Percentiles rank a stretch among this genome's conserved stretches.
Evolutionary conservation across 1,140 invertebrate genomes (phyloP).

Genomic region (Drosophila repletoides): DNA sequence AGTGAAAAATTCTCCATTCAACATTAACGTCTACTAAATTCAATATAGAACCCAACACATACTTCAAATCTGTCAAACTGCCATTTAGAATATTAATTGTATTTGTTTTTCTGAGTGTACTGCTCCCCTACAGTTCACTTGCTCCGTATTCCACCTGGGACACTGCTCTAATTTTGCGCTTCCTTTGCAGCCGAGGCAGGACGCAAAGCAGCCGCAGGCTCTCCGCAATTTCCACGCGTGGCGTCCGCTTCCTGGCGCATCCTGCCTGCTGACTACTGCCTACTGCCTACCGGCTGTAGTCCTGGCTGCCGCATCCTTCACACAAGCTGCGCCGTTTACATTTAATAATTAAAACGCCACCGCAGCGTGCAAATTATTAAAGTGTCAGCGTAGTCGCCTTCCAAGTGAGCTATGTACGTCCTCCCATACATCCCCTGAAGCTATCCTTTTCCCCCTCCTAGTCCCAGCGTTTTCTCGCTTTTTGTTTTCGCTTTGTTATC

Average conservation of each 20-base stretch:
- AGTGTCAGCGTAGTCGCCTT: slow-evolving; percentile 62
- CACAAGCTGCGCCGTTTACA: slow-evolving; percentile 36
- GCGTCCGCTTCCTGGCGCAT: slow-evolving; percentile 50
- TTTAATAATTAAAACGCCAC: slow-evolving; percentile 81
- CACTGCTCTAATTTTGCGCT: slow-evolving; percentile 64
- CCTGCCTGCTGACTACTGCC: slow-evolving; percentile 12
- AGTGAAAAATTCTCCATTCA: too few species aligned
- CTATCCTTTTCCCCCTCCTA: background rate
- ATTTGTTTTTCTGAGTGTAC: too few species aligned
- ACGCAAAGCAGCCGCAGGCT: slow-evolving; percentile 46
- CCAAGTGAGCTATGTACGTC: slow-evolving; percentile 6
- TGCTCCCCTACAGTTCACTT: background rate
- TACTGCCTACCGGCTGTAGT: background rate
- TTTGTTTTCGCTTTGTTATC: slow-evolving; percentile 7
- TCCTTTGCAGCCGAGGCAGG: slow-evolving; percentile 42
- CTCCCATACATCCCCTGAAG: background rate
- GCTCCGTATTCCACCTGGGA: slow-evolving; percentile 1
- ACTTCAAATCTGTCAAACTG: too few species aligned
- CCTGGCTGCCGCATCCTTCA: slow-evolving; percentile 25
- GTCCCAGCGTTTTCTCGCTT: background rate
- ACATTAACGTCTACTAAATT: too few species aligned
- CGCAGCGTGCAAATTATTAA: slow-evolving; percentile 75
- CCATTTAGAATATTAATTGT: too few species aligned
- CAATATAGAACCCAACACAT: too few species aligned
- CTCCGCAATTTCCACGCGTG: slow-evolving; percentile 67